These are phyloP conservation scores for Apostichopus parvimensis DNA, from an alignment of 35 echinoderm and acorn worm species.

Conservation along the genomic window DNA sequence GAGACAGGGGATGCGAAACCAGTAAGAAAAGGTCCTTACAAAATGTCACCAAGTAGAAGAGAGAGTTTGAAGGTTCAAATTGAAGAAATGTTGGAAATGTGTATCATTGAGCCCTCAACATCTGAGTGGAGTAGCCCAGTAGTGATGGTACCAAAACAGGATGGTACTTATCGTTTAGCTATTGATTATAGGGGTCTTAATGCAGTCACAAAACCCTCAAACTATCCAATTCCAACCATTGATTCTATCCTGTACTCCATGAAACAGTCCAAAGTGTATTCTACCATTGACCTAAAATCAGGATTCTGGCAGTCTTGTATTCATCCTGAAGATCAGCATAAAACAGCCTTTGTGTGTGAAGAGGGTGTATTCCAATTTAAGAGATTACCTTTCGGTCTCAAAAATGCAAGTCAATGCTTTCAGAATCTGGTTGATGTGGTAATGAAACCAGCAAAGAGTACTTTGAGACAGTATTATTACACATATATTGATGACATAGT, in stretches of 20 bases:
- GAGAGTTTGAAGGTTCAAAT: too few species aligned
- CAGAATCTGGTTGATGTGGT: neutral
- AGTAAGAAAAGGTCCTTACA: too few species aligned
- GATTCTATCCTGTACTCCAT: constrained; percentile 13
- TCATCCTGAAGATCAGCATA: neutral
- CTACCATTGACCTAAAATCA: too few species aligned
- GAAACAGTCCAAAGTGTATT: neutral
- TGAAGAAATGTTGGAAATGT: too few species aligned
- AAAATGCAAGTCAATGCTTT: constrained; percentile 28
- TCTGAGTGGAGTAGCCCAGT: neutral
- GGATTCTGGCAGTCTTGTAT: too few species aligned
- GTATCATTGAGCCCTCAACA: too few species aligned
- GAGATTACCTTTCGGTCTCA: neutral
- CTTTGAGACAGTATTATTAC: too few species aligned
- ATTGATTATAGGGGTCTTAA: constrained; percentile 20
- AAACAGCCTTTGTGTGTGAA: constrained; percentile 35
- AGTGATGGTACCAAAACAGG: constrained; percentile 24
- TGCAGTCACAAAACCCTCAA: constrained; percentile 47
- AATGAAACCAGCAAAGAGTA: too few species aligned
- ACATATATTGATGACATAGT: too few species aligned
- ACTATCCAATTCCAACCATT: constrained; percentile 30
- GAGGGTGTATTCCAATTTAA: constrained; percentile 19
- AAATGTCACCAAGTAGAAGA: too few species aligned
- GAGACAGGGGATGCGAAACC: too few species aligned
- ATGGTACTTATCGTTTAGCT: constrained; percentile 32